Conservation (phyloP, 2,797 vertebrate species). For the Gymnocypris eckloni region DNA sequence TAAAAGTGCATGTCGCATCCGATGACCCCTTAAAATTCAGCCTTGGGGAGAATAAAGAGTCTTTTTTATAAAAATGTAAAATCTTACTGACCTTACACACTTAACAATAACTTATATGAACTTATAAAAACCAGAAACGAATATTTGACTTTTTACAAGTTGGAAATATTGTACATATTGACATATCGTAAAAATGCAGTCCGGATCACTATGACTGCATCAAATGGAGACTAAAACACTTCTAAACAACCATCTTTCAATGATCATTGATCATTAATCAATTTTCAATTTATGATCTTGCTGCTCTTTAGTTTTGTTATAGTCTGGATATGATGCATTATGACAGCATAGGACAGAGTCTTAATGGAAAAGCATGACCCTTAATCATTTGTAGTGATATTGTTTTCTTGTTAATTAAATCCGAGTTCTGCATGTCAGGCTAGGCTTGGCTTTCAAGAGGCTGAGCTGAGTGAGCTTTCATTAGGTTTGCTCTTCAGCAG, state of each 20-base stretch:
- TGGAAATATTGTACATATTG: neutral
- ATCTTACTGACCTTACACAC: too few relatives aligned
- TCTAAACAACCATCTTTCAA: neutral
- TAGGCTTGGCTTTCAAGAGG: constrained; percentile 1
- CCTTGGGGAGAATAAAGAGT: neutral
- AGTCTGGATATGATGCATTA: neutral
- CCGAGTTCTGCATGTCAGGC: neutral
- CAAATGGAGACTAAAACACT: neutral
- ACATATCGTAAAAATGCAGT: neutral
- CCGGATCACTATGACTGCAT: neutral
- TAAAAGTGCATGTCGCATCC: too few relatives aligned
- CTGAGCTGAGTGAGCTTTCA: constrained; percentile 20
- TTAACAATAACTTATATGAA: too few relatives aligned
- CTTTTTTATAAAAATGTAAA: too few relatives aligned
- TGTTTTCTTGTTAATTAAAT: constrained; percentile 8
- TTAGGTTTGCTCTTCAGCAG: constrained; percentile 26
- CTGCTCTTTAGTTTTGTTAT: neutral
- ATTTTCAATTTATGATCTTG: neutral
- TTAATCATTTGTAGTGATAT: constrained; percentile 14
- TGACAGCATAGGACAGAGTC: neutral
- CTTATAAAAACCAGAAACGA: too few relatives aligned
- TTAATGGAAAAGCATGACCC: neutral
- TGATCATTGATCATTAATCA: too few relatives aligned
- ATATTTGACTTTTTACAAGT: neutral
- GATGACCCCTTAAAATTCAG: neutral